Conservation (phyloP, 2,888 invertebrate species). For the Candidula unifasciata region DNA sequence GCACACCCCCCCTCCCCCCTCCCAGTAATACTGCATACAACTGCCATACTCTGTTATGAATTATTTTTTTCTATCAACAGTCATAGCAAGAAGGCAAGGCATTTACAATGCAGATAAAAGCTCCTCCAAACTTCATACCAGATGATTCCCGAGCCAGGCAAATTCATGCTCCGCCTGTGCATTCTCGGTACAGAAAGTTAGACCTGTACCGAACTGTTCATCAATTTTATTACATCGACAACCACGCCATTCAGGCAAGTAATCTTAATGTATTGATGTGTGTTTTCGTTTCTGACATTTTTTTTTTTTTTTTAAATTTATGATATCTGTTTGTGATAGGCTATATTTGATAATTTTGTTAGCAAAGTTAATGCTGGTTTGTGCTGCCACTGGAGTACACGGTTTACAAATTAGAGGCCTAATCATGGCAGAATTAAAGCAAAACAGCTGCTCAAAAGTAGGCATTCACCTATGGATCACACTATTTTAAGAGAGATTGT, state of each 20-base stretch:
- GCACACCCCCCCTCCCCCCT: too few relatives aligned
- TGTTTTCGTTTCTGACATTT: background rate
- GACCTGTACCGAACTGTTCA: constrained; percentile 76
- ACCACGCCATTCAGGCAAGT: constrained; percentile 76
- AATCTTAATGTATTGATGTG: background rate
- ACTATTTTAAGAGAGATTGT: too few relatives aligned
- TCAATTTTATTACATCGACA: constrained; percentile 75
- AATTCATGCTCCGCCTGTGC: constrained; percentile 69
- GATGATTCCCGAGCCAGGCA: constrained; percentile 67
- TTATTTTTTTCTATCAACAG: background rate
- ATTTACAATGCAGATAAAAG: constrained; percentile 63
- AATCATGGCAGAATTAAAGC: too few relatives aligned
- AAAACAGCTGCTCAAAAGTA: too few relatives aligned
- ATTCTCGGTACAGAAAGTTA: constrained; percentile 76
- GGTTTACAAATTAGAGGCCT: too few relatives aligned
- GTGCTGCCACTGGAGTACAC: too few relatives aligned
- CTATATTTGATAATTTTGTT: too few relatives aligned
- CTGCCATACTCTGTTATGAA: too few relatives aligned
- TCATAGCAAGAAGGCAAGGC: constrained; percentile 29
- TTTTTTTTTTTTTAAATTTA: background rate
- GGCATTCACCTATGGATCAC: too few relatives aligned
- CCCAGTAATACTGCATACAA: too few relatives aligned
- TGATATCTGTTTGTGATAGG: background rate
- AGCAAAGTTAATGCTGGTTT: too few relatives aligned
- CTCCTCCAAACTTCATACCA: constrained; percentile 71